phyloP scores from a whole-genome alignment of 64 coral and sea anemone species.

The Actinia tenebrosa region DNA sequence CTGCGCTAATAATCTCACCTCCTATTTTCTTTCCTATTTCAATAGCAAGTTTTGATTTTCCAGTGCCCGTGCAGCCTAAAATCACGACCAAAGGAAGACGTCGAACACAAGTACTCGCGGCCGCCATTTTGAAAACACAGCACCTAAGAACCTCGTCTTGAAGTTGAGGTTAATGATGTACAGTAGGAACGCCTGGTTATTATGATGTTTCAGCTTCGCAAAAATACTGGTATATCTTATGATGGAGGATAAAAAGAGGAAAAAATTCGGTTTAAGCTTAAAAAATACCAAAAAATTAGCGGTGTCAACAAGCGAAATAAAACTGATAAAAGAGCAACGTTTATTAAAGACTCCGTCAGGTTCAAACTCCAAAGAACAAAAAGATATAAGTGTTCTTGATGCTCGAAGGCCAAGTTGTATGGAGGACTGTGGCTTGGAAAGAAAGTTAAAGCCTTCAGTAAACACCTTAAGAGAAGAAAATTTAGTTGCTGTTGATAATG shows the following conservation, averaged over 20 bases:
- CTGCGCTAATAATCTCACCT: slow-evolving; percentile 93
- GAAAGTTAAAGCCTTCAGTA: background rate
- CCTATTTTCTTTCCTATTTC: slow-evolving; percentile 90
- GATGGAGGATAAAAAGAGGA: slow-evolving; percentile 62
- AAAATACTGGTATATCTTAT: background rate
- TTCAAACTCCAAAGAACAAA: background rate
- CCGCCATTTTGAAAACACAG: slow-evolving; percentile 76
- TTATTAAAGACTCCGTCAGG: background rate
- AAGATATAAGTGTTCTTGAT: background rate
- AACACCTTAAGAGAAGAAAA: background rate
- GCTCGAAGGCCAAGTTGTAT: background rate
- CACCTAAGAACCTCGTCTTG: background rate
- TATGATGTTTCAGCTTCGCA: background rate
- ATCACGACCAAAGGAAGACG: slow-evolving; percentile 84
- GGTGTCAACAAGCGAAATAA: slow-evolving; percentile 3
- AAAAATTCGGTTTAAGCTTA: slow-evolving; percentile 50
- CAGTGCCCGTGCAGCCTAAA: slow-evolving; percentile 91
- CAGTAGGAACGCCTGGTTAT: background rate
- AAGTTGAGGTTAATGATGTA: background rate
- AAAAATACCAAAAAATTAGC: slow-evolving; percentile 45
- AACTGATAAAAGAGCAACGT: background rate
- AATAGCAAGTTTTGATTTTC: slow-evolving; percentile 98
- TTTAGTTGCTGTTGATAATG: background rate
- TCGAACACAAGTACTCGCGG: background rate
- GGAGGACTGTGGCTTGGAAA: background rate